Base-by-base conservation (phyloP, 2,888 invertebrate species). In the Nycteola revayana region DNA sequence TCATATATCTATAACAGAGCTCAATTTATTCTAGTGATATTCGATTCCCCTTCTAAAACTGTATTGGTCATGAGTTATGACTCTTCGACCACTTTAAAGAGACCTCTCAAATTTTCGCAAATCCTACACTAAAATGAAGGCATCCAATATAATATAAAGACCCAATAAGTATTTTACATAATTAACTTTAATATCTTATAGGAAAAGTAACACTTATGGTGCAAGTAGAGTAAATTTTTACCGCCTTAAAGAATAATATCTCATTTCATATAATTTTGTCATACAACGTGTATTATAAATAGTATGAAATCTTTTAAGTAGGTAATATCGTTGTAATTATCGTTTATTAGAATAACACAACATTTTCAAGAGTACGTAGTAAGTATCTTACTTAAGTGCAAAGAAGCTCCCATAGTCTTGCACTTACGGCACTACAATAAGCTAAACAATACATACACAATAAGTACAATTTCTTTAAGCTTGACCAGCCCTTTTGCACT, bases 61-160 rank as follows among this genome's bases (percentile, higher is more conserved):
- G 73, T 75, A 66, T 85, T 86, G 85, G 85, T 86, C 86, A 62
- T 53, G 72, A 81, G 76, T 66, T 75, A 75, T 57, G 55, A 61
- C 70, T 66, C 70, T 66, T 52, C 53, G 49, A 43, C 49, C 49
- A 49, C 52, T 41, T 52, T 41, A 33, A 48, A 59, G 59, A 39
- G 29, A 14, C 5, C 2, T 14, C 2, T 14, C 14, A 2, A 14
- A 14, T 14, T 5, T 3, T 14, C 14, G 14, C 14, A 14, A 2
- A 14, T 14, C 14, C 14, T 14, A 14, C 14, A 81, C 57, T 66
- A 69, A 74, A 75, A 75, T 75, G 74, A 86, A 86, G 86, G 86
- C 85, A 85, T 81, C 86, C 74, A 72, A 74, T 72, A 77, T 52
- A 77, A 76, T 75, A 50, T 77, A 82, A 58, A 51, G 49, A 60